Base-by-base conservation (phyloP, 2,888 invertebrate species). In the Listrodromus nycthemerus region DNA sequence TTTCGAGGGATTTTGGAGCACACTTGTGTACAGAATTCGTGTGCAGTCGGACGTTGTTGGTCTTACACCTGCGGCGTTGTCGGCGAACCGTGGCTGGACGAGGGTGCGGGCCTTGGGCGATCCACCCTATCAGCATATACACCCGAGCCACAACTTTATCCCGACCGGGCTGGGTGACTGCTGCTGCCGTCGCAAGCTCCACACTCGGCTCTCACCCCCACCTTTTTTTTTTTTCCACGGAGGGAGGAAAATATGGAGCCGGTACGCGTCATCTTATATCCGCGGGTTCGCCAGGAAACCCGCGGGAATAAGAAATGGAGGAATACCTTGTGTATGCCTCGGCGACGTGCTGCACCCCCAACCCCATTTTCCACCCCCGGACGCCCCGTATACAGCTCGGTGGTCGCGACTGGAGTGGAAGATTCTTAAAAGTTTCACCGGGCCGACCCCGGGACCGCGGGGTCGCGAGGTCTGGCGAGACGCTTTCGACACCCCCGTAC, bases 371-470 rank as follows among this genome's bases (percentile, higher is more conserved):
- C 33, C 7, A 19, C 19, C 5, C 10, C 45, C 8, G 13, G 13
- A 30, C 30, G 16, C 21, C 13, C 13, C 16, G 8, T 41, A 41
- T 1, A 52, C 1, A 55, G 10, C 21, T 4, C 33, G 1, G 33
- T 33, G 8, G 2, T 52, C 16, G 85, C 77, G 80, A 85, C 86
- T 80, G 88, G 88, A 3, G 41, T 41, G 86, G 86, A 89, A 83
- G 89, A 90, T 90, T 90, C 87, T 87, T 87, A 80, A 89, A 92
- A 92, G 88, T 91, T 92, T 91, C 86, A 87, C 87, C 85, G 77
- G 48, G 65, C 66, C 77, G 79, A 65, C 70, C 37, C 55, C 45
- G 19, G 71, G 80, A 67, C 80, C 70, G 50, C 24, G 50, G 30
- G 61, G 48, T 67, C 61, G 55, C 61, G 52, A 52, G 19, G 52